phyloP scores from a whole-genome alignment of 1,140 invertebrate species.

The Galendromus occidentalis region DNA sequence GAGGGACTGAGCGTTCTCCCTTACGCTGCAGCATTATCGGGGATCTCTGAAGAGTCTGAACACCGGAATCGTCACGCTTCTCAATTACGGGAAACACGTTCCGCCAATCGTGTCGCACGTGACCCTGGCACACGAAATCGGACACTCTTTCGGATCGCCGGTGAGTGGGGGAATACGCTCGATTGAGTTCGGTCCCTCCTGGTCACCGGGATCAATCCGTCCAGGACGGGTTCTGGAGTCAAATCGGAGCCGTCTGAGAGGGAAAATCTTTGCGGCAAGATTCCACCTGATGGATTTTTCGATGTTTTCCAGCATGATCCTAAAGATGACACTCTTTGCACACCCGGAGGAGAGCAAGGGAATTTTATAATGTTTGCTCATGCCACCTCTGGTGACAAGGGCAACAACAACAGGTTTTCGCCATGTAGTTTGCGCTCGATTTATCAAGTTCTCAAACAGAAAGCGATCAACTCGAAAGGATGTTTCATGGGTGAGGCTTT shows the following conservation, averaged over 20 bases:
- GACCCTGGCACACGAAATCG: constrained; percentile 95
- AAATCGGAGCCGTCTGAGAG: no score
- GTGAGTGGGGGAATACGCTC: constrained; percentile 41
- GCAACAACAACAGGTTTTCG: constrained; percentile 88
- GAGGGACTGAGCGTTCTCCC: constrained; percentile 19
- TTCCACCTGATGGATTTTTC: no score
- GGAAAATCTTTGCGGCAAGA: no score
- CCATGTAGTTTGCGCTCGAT: constrained; percentile 66
- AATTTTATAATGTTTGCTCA: constrained; percentile 37
- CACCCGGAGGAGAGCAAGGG: constrained; percentile 72
- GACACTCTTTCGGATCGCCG: constrained; percentile 96
- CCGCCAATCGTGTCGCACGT: constrained; percentile 92
- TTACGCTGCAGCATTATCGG: constrained; percentile 59
- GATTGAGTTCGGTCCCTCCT: no score
- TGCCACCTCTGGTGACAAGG: constrained; percentile 84
- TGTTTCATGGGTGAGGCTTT: constrained; percentile 67
- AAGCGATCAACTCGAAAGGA: constrained; percentile 65
- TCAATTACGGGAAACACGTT: constrained; percentile 98
- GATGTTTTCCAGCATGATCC: constrained; percentile 64
- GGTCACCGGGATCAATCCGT: no score
- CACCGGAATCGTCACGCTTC: constrained; percentile 88
- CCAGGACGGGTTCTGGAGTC: no score
- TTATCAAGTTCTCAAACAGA: constrained; percentile 76
- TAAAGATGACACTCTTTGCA: constrained; percentile 48
- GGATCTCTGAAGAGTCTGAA: constrained; percentile 85